phyloP scores from a whole-genome alignment of 2,797 vertebrate genomes.

The Myotis myotis region DNA sequence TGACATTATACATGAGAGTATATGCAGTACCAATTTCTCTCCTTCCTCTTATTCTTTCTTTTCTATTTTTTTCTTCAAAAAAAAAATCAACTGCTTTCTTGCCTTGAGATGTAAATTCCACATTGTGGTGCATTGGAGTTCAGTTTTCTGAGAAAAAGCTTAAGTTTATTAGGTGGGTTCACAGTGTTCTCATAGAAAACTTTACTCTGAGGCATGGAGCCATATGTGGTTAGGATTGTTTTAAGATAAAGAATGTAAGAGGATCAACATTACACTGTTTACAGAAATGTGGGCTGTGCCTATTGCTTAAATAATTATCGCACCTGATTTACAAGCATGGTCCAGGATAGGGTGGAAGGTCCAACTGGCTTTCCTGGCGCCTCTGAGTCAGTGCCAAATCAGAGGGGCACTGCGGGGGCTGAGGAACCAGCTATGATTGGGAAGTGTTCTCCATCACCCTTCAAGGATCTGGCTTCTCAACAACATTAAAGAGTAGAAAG shows the following conservation, averaged over 20 bases:
- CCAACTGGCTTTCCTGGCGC: not conserved
- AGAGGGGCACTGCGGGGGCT: fast-evolving
- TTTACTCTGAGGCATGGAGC: not conserved
- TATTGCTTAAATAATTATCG: constrained; percentile 18
- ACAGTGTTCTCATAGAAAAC: constrained; percentile 32
- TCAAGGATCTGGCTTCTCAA: not conserved
- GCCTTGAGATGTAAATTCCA: constrained; percentile 46
- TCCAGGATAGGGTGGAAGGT: not conserved
- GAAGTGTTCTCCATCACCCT: not conserved
- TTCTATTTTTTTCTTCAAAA: constrained; percentile 36
- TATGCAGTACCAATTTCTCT: not conserved
- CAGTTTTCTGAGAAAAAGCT: constrained; percentile 51
- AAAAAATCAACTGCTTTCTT: not conserved
- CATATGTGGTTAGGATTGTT: not conserved
- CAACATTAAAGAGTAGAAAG: not conserved
- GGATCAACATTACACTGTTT: constrained; percentile 19
- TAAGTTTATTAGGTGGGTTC: constrained; percentile 38
- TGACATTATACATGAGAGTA: not conserved
- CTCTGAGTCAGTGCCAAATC: not conserved
- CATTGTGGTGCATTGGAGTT: not conserved
- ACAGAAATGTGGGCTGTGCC: not conserved
- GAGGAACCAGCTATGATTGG: not conserved
- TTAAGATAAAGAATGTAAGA: constrained; percentile 43
- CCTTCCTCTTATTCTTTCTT: constrained; percentile 8
- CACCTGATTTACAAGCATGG: not conserved